A percentile compares a stretch with the other conserved stretches of the same genome.
Conservation (phyloP, 2,113 vertebrate genomes). For the Fregetta grallaria region DNA sequence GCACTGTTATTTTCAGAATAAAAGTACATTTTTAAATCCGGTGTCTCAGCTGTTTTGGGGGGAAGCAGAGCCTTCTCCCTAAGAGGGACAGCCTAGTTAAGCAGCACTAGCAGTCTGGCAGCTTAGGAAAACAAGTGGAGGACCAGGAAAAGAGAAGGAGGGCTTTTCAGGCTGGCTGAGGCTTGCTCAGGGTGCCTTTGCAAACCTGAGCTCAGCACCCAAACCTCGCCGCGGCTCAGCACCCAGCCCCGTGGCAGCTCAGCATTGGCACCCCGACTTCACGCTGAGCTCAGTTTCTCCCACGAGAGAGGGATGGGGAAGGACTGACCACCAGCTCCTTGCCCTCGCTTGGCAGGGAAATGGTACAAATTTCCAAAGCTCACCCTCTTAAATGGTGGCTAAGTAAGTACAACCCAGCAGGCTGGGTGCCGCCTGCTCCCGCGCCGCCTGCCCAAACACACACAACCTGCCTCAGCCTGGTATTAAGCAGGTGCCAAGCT, state of each 20-base stretch:
- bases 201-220: not conserved
- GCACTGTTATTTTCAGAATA: conserved; percentile 71
- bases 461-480: not conserved
- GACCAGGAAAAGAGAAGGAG: no score
- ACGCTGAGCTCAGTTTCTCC: not conserved
- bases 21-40: conserved; percentile 58
- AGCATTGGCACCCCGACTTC: not conserved
- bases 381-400: not conserved
- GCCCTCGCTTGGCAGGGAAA: not conserved
- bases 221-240: not conserved
- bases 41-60: not conserved
- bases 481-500: not conserved
- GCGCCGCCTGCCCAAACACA: not conserved
- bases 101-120: not conserved
- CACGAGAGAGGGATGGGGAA: not conserved
- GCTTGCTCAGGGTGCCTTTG: not conserved
- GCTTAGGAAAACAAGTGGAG: not conserved
- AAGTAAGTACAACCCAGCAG: not conserved
- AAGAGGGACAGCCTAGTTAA: no score
- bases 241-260: not conserved
- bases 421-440: not conserved
- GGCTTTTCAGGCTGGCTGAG: not conserved
- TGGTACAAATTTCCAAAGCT: not conserved
- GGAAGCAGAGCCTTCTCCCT: not conserved
- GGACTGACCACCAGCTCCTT: no score